phyloP scores from a whole-genome alignment of 1,140 invertebrate species.

The Dendrolimus kikuchii region DNA sequence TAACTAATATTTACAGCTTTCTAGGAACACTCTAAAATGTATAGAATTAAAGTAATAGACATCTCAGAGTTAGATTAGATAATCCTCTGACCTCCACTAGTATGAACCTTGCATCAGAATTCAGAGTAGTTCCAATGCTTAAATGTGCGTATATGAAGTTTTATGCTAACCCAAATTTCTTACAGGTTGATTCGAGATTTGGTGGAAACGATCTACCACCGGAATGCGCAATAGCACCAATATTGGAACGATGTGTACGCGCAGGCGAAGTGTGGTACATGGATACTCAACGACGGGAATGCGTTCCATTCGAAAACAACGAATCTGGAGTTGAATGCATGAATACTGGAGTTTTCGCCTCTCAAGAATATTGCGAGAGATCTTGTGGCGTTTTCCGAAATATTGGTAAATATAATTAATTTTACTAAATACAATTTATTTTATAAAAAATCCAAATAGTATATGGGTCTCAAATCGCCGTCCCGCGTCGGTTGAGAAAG shows the following conservation, averaged over 20 bases:
- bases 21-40: no score
- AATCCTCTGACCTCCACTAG: no score
- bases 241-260: slow-evolving; percentile 28
- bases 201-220: slow-evolving; percentile 9
- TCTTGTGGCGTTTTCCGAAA: slow-evolving; percentile 82
- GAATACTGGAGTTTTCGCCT: slow-evolving; percentile 84
- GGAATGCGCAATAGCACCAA: slow-evolving; percentile 25
- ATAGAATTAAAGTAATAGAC: no score
- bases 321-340: slow-evolving; percentile 81
- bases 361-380: slow-evolving; percentile 86
- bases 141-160: no score
- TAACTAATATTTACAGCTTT: no score
- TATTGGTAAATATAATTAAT: slow-evolving; percentile 73
- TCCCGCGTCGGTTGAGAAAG: no score
- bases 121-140: no score
- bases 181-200: slow-evolving; percentile 4
- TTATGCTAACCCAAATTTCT: background rate
- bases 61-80: no score
- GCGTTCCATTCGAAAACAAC: slow-evolving; percentile 79
- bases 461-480: no score
- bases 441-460: no score
- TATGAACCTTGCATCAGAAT: no score
- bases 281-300: slow-evolving; percentile 66
- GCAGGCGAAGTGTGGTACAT: slow-evolving; percentile 72
- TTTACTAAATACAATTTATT: no score